Base-by-base conservation (phyloP, 1,140 invertebrate genomes). In the Riptortus pedestris region DNA sequence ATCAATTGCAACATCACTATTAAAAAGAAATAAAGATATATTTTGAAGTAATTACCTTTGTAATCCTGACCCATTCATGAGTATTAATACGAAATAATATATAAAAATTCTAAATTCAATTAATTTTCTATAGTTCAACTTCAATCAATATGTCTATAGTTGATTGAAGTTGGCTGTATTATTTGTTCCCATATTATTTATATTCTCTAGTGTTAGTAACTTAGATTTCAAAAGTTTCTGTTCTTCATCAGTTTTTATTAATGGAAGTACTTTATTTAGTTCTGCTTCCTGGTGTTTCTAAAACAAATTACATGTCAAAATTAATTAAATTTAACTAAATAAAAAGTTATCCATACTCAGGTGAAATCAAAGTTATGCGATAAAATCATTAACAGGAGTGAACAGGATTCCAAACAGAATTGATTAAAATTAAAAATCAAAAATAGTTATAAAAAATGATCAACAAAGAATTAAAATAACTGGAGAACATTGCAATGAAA, bases 371-470 rank as follows among this genome's bases (percentile, higher is more conserved):
- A 4, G 9, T 22, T 20, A 47, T 4, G 7, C 4, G n/a, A 47
- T 18, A n/a, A 47, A 47, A 48, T 18, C 7, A 68, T n/a, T 57
- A n/a, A n/a, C n/a, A n/a, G n/a, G n/a, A n/a, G n/a, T n/a, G n/a
- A n/a, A n/a, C n/a, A n/a, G n/a, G n/a, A n/a, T n/a, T n/a, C n/a
- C n/a, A n/a, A 12, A 52, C 24, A 43, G 2, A 57, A 52, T 18
- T 66, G 33, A 45, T 16, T 31, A 62, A 63, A n/a, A 58, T 0
- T 29, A 29, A 59, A 18, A 27, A 66, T 63, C 71, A 28, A 4
- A 58, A 31, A 62, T 57, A 28, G 51, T 27, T 57, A 47, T 1
- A 55, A 31, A 57, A 62, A 31, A 51, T 20, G 12, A 45, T 16
- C 20, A 47, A 5, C 22, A 28, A 18, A 38, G 14, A 5, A 38